Evolutionary conservation across 2,888 invertebrate species (phyloP), one percentile per base, ranked within the genome.

Genomic region (Chymomyza amoena): DNA sequence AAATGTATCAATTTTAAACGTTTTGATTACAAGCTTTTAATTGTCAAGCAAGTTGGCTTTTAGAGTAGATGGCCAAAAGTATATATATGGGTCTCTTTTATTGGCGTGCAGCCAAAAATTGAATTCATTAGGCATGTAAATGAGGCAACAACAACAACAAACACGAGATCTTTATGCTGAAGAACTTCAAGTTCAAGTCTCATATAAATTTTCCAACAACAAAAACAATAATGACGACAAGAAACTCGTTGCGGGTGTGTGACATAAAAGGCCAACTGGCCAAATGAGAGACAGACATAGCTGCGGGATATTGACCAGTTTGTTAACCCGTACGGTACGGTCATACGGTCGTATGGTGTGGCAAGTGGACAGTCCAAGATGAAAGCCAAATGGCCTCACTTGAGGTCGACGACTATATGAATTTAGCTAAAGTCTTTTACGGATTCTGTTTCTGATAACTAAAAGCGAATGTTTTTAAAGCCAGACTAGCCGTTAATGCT

Each of bases 121-220:
- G 70, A 73, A 75, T 77, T 79, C 78, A 80, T 84, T 84, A 79
- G 66, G 76, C 79, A 87, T 84, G 79, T 81, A 87, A 87, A 84
- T 84, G 52, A 61, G 61, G 15, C 57, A 32, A 59, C 57, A 75
- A 54, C 57, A 45, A 13, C 13, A 45, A 13, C 39, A 13, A 13
- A 10, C 10, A 13, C 39, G 13, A 45, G 2, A 45, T 45, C 39
- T 13, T 1, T 25, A 28, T 77, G 75, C 70, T 76, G 72, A 18
- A 73, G 73, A 79, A 68, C 68, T 79, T 85, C 87, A 84, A 87
- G 87, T 87, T 84, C 87, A 85, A 85, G 76, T 72, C 68, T 83
- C 62, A 72, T 68, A 84, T 84, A 72, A 87, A 85, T 80, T 76
- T 76, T 54, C 52, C 13, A 32, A 45, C 16, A 28, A n/a, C 69